Base-by-base conservation (phyloP, 2,888 invertebrate species). In the Eremobia ochroleuca region DNA sequence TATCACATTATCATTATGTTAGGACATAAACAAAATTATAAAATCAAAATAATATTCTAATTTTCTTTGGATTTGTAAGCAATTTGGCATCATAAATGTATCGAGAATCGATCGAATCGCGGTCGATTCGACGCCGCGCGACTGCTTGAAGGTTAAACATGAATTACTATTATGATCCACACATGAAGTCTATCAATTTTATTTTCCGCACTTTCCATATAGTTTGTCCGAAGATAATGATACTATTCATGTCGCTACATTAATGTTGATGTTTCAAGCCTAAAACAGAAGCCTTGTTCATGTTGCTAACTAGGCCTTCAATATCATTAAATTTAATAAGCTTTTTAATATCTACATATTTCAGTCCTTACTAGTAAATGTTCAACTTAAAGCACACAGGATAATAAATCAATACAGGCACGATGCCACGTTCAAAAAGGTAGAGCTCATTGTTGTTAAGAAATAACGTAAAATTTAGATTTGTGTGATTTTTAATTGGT, bases 281-380 rank as follows among this genome's bases (percentile, higher is more conserved):
- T 34, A 55, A 81, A 65, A 61, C 59, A 49, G n/a, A n/a, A 71
- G 25, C 6, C 49, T 40, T 59, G 58, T 79, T 70, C 79, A 62
- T 71, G 49, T 62, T 71, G 25, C 55, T 28, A 59, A 59, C 34
- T 62, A 83, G 37, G 37, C 49, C 15, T 70, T 31, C 21, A 68
- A 69, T 46, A 73, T 66, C 31, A 73, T 73, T 58, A 81, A 71
- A 81, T 28, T 49, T 73, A 73, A 73, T 73, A 69, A 80, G 55
- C 68, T 81, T 80, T 85, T 85, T 85, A 67, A 67, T 58, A 49
- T 62, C 31, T 37, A 40, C 25, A 59, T 78, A 62, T 66, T 66
- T 66, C 37, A 61, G 46, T 46, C 25, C 13, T 81, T 2, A 37
- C 49, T 68, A 81, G 40, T 80, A 79, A 64, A 80, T 65, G 34